Evolutionary conservation across 2,113 vertebrate genomes (phyloP).

Genomic region (Crotalus horridus): DNA sequence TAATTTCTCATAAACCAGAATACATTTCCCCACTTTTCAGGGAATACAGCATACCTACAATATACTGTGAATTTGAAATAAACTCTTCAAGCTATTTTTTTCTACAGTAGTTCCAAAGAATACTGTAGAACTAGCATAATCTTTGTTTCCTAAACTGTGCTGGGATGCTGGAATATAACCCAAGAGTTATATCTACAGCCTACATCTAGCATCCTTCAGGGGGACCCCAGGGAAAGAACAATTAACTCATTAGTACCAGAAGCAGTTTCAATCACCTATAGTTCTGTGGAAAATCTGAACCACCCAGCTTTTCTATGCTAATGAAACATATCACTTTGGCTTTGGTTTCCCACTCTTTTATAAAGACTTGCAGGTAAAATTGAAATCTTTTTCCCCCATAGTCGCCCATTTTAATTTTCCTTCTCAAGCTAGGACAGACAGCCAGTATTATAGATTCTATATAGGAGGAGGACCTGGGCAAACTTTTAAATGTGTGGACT

Average conservation of each 20-base stretch:
- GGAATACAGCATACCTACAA: no score
- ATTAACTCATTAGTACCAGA: background rate
- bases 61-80: background rate
- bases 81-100: background rate
- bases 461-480: background rate
- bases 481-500: background rate
- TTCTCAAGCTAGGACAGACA: background rate
- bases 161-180: background rate
- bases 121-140: background rate
- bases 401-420: background rate
- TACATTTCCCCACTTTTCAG: background rate
- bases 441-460: background rate
- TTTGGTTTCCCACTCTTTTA: background rate
- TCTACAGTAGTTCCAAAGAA: background rate
- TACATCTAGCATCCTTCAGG: background rate
- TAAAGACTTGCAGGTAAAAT: background rate
- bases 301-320: background rate
- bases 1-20: background rate
- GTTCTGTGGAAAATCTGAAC: background rate
- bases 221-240: background rate
- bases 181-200: background rate
- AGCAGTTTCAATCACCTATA: background rate
- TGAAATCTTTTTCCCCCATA: rapidly evolving
- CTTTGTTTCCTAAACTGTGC: background rate
- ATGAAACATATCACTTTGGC: background rate